A percentile compares a stretch with the other conserved stretches of the same genome.
These are phyloP conservation scores for Solenopsis invicta DNA, from an alignment of 1,140 invertebrate genomes.

Conservation along the genomic window DNA sequence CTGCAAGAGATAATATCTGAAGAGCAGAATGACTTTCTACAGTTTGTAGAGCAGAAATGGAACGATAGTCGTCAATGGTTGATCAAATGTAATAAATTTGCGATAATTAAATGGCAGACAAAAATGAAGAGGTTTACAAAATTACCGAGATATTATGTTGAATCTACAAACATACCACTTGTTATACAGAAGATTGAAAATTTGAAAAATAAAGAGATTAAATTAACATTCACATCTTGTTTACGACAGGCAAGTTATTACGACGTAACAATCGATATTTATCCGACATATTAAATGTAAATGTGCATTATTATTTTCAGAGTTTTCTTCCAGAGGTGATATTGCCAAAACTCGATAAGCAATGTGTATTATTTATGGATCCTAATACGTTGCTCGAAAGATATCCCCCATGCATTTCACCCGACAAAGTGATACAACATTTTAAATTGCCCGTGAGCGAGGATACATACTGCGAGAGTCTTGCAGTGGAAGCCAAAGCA, in stretches of 20 bases:
- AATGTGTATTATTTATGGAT: slow-evolving; percentile 14
- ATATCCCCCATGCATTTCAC: slow-evolving; percentile 23
- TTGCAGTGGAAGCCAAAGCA: slow-evolving; percentile 79
- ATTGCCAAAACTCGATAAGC: slow-evolving; percentile 59
- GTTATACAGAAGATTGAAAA: slow-evolving; percentile 3
- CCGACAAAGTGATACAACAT: slow-evolving; percentile 14
- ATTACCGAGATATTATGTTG: slow-evolving; percentile 77
- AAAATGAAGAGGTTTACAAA: slow-evolving; percentile 66
- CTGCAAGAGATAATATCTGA: slow-evolving; percentile 66
- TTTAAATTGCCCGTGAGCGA: slow-evolving; percentile 79
- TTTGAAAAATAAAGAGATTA: slow-evolving; percentile 60
- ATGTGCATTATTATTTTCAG: slow-evolving; percentile 63
- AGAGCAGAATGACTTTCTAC: slow-evolving; percentile 77
- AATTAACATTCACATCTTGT: slow-evolving; percentile 61
- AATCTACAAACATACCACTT: slow-evolving; percentile 73
- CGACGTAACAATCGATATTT: background rate
- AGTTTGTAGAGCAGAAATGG: slow-evolving; percentile 74
- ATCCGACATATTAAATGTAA: slow-evolving; percentile 10
- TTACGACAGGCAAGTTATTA: slow-evolving; percentile 67
- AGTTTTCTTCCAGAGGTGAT: slow-evolving; percentile 56
- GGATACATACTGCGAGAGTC: slow-evolving; percentile 82
- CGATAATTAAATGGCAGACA: slow-evolving; percentile 71
- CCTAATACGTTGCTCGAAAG: slow-evolving; percentile 26
- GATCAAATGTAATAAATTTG: slow-evolving; percentile 65
- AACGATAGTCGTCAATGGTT: background rate